Evolutionary conservation across 2,797 vertebrate species (phyloP).

Genomic region (Benthosema pterotum): DNA sequence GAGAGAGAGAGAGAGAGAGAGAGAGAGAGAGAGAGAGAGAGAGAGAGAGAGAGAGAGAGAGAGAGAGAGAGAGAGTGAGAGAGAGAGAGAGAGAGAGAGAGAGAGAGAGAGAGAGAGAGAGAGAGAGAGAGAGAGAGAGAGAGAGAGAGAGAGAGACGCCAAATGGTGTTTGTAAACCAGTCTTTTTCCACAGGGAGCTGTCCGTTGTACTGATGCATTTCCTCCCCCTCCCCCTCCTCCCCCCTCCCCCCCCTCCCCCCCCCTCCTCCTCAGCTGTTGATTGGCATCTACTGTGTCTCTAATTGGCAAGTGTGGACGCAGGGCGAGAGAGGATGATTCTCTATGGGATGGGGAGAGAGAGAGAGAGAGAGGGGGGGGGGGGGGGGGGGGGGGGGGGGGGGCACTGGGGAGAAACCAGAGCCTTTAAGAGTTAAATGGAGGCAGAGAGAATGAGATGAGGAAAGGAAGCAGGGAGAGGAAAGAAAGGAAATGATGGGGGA

Average conservation of each 20-base stretch:
- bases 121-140: slow-evolving; percentile 14
- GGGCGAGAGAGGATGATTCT: slow-evolving; percentile 65
- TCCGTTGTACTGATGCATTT: slow-evolving; percentile 64
- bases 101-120: slow-evolving; percentile 21
- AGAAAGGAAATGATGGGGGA: slow-evolving; percentile 20
- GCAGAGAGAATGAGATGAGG: slow-evolving; percentile 8
- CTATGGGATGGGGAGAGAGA: slow-evolving; percentile 52
- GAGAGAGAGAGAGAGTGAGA: too few relatives aligned
- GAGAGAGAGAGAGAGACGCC: too few relatives aligned
- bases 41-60: too few relatives aligned
- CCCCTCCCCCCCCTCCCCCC: background rate
- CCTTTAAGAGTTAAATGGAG: background rate
- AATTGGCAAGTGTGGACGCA: slow-evolving; percentile 72
- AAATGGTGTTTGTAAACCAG: slow-evolving; percentile 55
- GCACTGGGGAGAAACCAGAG: slow-evolving; percentile 1
- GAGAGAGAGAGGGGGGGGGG: too few relatives aligned
- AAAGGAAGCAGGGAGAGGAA: too few relatives aligned
- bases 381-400: background rate
- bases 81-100: slow-evolving; percentile 16
- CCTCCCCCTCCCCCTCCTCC: slow-evolving; percentile 6
- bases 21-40: too few relatives aligned
- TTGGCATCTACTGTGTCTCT: slow-evolving; percentile 72
- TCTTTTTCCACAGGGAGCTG: slow-evolving; percentile 57
- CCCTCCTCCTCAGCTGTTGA: slow-evolving; percentile 56
- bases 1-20: too few relatives aligned